Evolutionary conservation across 2,888 invertebrate genomes (phyloP), one percentile per base, ranked within the genome.

Genomic region (Microplitis manilae): DNA sequence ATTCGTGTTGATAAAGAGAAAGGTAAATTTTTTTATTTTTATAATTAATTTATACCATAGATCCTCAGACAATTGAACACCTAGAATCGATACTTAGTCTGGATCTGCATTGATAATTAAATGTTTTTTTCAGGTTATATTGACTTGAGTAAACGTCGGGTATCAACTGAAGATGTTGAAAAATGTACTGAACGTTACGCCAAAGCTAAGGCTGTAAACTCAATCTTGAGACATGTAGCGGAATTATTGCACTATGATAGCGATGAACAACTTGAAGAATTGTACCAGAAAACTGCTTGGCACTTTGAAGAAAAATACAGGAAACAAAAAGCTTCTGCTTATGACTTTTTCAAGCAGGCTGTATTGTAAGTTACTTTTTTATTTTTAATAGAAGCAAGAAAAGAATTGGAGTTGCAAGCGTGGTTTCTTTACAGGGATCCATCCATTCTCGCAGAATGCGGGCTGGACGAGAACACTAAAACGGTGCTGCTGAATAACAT

Each of bases 1-100:
- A 99, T 99, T 90, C 94, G 99, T 91, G 99, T 99, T 30, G 99
- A 99, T 90, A 98, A 98, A 92, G 98, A 99, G 87, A 99, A 99
- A 93, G 99, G 99, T 94, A 89, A 77, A 79, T 17, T 65, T 71
- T 40, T 62, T 6, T 5, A 50, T 61, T 68, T 59, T 13, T 69
- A 59, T 65, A 30, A 20, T 30, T 4, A 30, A 30, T 4, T 30
- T 30, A 2, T 30, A 30, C 2, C 30, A 30, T 2, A 30, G 4
- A 30, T 30, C 4, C 30, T 30, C 30, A 4, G 30, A 30, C 30
- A 30, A 30, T 30, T 30, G 30, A 30, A 30, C 30, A 2, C 4
- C 30, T 30, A 30, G 30, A 30, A 30, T 30, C 2, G 4, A 30
- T 4, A 30, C 30, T 30, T 30, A 20, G 20, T 50, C 13, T 50